These are phyloP conservation scores for Leptopilina boulardi DNA, from an alignment of 1,140 invertebrate species.

Conservation along the genomic window DNA sequence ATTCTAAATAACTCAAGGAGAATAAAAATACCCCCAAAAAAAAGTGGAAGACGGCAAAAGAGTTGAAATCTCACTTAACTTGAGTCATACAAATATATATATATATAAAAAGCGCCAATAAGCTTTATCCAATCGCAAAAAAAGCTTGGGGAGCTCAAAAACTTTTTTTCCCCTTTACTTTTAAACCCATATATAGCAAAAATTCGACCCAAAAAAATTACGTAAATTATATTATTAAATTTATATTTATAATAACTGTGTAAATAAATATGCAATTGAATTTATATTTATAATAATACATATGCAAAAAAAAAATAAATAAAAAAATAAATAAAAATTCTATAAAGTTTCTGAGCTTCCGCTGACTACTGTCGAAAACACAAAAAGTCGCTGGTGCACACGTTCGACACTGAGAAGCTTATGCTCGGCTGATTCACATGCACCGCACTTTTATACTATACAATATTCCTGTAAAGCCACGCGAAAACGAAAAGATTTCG, in stretches of 20 bases:
- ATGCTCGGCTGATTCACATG: constrained; percentile 15
- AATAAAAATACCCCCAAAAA: not conserved
- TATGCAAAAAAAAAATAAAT: no score
- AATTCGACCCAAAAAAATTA: no score
- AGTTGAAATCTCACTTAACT: constrained; percentile 8
- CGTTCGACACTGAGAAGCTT: constrained; percentile 13
- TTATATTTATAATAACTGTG: no score
- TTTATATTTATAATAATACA: no score
- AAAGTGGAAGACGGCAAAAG: constrained; percentile 1
- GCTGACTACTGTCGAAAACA: not conserved
- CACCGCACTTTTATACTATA: constrained; percentile 14
- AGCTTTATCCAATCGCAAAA: not conserved
- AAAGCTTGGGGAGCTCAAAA: not conserved
- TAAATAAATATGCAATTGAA: no score
- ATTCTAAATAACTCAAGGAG: constrained; percentile 4
- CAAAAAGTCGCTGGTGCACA: constrained; percentile 14
- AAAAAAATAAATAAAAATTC: no score
- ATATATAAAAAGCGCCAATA: not conserved
- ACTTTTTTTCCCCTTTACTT: not conserved
- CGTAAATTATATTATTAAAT: no score
- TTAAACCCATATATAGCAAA: no score
- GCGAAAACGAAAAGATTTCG: constrained; percentile 1
- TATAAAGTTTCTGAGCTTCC: constrained; percentile 15
- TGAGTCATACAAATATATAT: not conserved
- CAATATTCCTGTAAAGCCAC: not conserved